Evolutionary conservation across 2,888 invertebrate genomes (phyloP), one percentile per base, ranked within the genome.

Genomic region (Apeira syringaria): DNA sequence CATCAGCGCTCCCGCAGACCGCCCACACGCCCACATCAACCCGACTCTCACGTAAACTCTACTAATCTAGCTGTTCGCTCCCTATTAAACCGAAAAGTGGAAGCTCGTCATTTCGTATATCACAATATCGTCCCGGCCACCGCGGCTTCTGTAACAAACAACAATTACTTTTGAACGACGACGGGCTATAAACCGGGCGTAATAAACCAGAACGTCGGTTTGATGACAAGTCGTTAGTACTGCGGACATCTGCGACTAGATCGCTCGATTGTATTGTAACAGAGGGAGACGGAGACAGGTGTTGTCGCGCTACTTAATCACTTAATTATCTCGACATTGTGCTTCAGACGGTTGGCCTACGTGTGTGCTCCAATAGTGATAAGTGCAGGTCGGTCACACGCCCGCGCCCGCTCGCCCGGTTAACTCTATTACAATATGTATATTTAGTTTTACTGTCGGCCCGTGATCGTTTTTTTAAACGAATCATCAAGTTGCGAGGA

Each of bases 31-130:
- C 60, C 51, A 29, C 18, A 31, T 8, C 42, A 34, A 53, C 22
- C 53, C 43, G 33, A 53, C n/a, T n/a, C n/a, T n/a, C n/a, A n/a
- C 55, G 39, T 54, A 44, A 62, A 61, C 58, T 57, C 56, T n/a
- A n/a, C n/a, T n/a, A n/a, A n/a, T n/a, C n/a, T n/a, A n/a, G 61
- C 68, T 60, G 57, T 70, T 63, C 56, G 62, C 45, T 56, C 57
- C 60, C 48, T 67, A 62, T 67, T 71, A 71, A 66, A 72, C 61
- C 66, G 53, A 63, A 52, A 56, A 62, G 52, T 79, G 75, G 78
- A 77, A 79, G 79, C 74, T 68, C 73, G 58, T 64, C 68, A 71
- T 72, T 73, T 66, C 59, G 56, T 49, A 65, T 76, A 77, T 77
- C 74, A 75, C 76, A 74, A 71, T 64, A 64, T 61, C 70, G 60